Base-by-base conservation (phyloP, 2,888 invertebrate species). In the Andrena fulva region DNA sequence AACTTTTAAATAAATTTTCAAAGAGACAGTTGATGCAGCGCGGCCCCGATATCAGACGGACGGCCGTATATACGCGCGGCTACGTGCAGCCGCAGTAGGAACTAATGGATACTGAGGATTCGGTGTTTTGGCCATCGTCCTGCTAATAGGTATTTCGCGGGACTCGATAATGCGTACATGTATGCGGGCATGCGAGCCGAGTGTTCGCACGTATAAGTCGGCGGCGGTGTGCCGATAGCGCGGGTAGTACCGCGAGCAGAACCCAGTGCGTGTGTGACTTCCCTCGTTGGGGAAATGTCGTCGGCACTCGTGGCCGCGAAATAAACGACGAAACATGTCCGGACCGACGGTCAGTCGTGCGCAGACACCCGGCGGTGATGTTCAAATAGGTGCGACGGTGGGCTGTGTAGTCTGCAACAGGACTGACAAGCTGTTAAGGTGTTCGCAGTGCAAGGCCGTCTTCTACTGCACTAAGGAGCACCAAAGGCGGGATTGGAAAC, bases 391-490 rank as follows among this genome's bases (percentile, higher is more conserved):
- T 82, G 70, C 71, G 63, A 74, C 69, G 31, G 68, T 77, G 64
- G 64, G 71, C 16, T 96, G 96, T 94, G 95, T 94, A 85, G 94
- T 96, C 91, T 97, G 97, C 94, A 95, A 95, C 84, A 91, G 90
- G 85, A 94, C 93, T 88, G 95, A 95, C 90, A 96, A 96, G 89
- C 94, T 97, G 89, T 94, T 96, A 84, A 96, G 97, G 89, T 98
- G 98, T 94, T 96, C 96, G 87, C 96, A 96, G 89, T 98, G 98
- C 93, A 96, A 96, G 92, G 94, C 94, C 80, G 95, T 96, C 69
- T 96, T 96, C 94, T 98, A 98, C 94, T 98, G 98, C 94, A 96
- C 96, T 80, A 96, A 96, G 88, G 96, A 96, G 84, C 98, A 98
- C 93, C 98, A 98, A 94, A 96, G 95, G 85, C 95, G 96, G 90